Evolutionary conservation across 2,888 invertebrate species (phyloP).

Genomic region (Drosophila ustulata): DNA sequence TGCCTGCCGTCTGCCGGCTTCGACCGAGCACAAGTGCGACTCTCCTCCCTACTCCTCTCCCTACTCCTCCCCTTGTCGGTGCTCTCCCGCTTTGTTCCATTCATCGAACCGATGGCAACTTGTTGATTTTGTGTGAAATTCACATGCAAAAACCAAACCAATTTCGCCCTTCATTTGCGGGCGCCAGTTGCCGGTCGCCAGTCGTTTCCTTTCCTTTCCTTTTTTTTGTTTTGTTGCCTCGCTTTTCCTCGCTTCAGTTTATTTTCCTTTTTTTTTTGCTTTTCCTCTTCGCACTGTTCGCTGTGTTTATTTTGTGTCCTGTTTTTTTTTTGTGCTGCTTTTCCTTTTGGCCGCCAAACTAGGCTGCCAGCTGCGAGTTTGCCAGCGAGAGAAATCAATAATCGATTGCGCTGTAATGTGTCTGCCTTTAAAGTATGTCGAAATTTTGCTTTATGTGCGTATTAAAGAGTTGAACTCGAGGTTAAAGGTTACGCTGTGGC

Average conservation of each 20-base stretch:
- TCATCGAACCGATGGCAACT: constrained; percentile 81
- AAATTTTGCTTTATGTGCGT: constrained; percentile 47
- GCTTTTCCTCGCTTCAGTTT: constrained; percentile 3
- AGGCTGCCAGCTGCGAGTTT: constrained; percentile 55
- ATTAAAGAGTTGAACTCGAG: constrained; percentile 45
- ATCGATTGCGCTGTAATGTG: constrained; percentile 67
- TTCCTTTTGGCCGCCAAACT: constrained; percentile 60
- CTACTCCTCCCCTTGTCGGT: neutral
- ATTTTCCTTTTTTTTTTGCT: constrained; percentile 24
- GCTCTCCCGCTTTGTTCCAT: constrained; percentile 45
- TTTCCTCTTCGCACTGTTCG: constrained; percentile 24
- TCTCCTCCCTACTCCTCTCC: neutral
- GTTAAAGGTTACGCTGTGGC: constrained; percentile 21
- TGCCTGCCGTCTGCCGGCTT: constrained; percentile 73
- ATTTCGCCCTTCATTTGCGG: constrained; percentile 79
- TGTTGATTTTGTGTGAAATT: constrained; percentile 80
- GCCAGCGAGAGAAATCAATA: constrained; percentile 66
- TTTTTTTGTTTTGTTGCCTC: constrained; percentile 5
- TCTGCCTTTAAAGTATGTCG: constrained; percentile 49
- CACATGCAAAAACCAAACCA: constrained; percentile 80
- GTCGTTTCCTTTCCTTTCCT: neutral
- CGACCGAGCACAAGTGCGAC: constrained; percentile 69
- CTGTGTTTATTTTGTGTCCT: constrained; percentile 36
- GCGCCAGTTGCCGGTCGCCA: constrained; percentile 40
- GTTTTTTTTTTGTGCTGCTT: constrained; percentile 34